Percentiles rank a stretch among this genome's conserved stretches.
Conservation (phyloP, 2,888 invertebrate genomes). For the Pollenia angustigena region DNA sequence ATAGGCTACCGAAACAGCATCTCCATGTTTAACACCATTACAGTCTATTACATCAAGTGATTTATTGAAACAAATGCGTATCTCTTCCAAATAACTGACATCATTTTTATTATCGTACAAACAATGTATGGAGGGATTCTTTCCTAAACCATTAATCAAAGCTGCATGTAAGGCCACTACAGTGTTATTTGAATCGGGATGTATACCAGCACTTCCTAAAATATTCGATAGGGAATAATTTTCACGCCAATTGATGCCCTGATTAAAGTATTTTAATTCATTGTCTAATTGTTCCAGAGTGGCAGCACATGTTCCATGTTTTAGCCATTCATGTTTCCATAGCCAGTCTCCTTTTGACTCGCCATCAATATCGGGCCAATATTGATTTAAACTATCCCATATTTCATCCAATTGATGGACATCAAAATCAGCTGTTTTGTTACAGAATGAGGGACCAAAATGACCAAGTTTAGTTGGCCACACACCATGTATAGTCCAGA, state of each 20-base stretch:
- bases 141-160: constrained; percentile 85
- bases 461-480: constrained; percentile 91
- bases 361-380: constrained; percentile 90
- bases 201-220: constrained; percentile 86
- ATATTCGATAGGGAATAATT: constrained; percentile 87
- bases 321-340: constrained; percentile 93
- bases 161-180: constrained; percentile 85
- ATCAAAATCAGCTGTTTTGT: constrained; percentile 88
- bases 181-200: constrained; percentile 85
- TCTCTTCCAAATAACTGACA: constrained; percentile 87
- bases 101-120: constrained; percentile 86
- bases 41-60: constrained; percentile 87
- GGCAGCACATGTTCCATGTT: constrained; percentile 92
- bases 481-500: constrained; percentile 93
- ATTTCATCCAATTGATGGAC: constrained; percentile 86
- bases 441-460: constrained; percentile 89
- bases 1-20: constrained; percentile 79
- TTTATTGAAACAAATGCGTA: constrained; percentile 91
- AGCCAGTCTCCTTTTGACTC: constrained; percentile 84
- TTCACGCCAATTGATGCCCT: constrained; percentile 87
- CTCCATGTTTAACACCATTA: constrained; percentile 85
- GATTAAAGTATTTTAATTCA: constrained; percentile 88
- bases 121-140: constrained; percentile 88
- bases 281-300: constrained; percentile 85
- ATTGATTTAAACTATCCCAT: constrained; percentile 85